Base-by-base conservation (phyloP, 2,888 invertebrate genomes). In the Parnassius glacialis region DNA sequence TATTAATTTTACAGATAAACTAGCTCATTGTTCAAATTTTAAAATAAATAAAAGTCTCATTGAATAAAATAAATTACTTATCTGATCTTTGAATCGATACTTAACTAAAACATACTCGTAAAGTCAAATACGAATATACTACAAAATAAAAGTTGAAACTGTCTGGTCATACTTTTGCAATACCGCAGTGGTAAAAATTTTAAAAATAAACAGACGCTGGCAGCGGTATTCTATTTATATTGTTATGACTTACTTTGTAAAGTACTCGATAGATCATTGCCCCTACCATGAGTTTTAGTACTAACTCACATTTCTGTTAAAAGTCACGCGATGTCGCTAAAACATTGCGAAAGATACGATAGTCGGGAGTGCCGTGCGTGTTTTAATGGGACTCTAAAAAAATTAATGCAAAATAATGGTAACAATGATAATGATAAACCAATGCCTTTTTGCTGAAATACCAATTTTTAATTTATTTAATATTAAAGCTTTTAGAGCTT, bases 161-260 rank as follows among this genome's bases (percentile, higher is more conserved):
- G 42, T 45, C 47, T 47, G 41, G 16, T n/a, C 41, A 52, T 52
- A 52, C 42, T 56, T 56, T 42, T 50, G 52, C 56, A 56, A 61
- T 58, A 62, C 13, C n/a, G 50, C 53, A 57, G 44, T 57, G 45
- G 47, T 9, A 62, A 57, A 43, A 62, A 53, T 53, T 41, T 44
- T 57, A 25, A 57, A 47, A 47, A 41, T 52, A 52, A 61, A 57
- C 70, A 70, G 69, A 71, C 71, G 68, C 78, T 74, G 74, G 76
- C 72, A 70, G 73, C 74, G 69, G 72, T 71, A 71, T 75, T 76
- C 78, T 79, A 76, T 79, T 78, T 78, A 75, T 81, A 77, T 85
- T 85, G 87, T 86, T 85, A 87, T 81, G 79, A 85, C 81, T 84
- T 85, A 85, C 87, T 88, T 85, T 78, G 84, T 84, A 81, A 85